Conservation (phyloP, 2,888 invertebrate species). For the Bibio marci region DNA sequence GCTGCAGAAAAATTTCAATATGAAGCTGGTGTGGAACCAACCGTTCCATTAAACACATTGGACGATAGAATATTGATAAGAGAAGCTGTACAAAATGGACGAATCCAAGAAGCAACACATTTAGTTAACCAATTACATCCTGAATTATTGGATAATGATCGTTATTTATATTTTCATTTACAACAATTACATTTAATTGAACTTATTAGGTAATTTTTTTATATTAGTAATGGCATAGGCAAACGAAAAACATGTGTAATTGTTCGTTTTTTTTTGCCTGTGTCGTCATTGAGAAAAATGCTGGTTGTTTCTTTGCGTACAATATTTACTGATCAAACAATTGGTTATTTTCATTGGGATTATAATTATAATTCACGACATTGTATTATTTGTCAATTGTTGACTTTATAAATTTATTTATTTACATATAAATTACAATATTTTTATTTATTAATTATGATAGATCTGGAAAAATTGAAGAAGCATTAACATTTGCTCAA, state of each 20-base stretch:
- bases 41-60: conserved; percentile 63
- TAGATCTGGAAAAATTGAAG: conserved; percentile 60
- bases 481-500: conserved; percentile 73
- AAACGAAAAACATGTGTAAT: too few relatives aligned
- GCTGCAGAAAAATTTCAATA: conserved; percentile 92
- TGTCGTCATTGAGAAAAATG: neutral
- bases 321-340: neutral
- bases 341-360: too few relatives aligned
- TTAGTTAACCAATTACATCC: conserved; percentile 90
- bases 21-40: conserved; percentile 75
- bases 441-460: too few relatives aligned
- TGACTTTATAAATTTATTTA: too few relatives aligned
- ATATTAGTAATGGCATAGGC: too few relatives aligned
- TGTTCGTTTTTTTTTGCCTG: neutral
- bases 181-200: conserved; percentile 36
- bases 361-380: too few relatives aligned
- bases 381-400: too few relatives aligned
- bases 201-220: conserved; percentile 24
- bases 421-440: too few relatives aligned
- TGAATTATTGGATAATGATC: conserved; percentile 84
- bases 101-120: conserved; percentile 82
- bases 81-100: conserved; percentile 83
- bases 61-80: conserved; percentile 85
- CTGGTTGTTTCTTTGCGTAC: neutral
- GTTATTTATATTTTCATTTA: conserved; percentile 88